Percentiles rank a stretch among this genome's conserved stretches.
phyloP scores from a whole-genome alignment of 2,113 vertebrate genomes.

The Oriolus oriolus region DNA sequence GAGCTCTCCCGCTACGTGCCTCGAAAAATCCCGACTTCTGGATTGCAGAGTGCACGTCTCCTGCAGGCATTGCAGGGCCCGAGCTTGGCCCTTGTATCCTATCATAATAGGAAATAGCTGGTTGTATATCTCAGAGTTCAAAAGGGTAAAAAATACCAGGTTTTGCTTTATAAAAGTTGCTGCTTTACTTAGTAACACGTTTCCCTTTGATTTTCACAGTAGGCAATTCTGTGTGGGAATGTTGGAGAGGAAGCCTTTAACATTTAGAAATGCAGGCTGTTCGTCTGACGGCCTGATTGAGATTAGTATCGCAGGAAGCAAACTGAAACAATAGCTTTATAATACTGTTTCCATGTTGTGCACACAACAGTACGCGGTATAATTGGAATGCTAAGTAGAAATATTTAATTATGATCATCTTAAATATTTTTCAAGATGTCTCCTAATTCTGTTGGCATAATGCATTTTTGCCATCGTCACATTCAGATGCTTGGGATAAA shows the following conservation, averaged over 20 bases:
- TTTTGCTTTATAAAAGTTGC: constrained; percentile 70
- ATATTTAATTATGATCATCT: constrained; percentile 37
- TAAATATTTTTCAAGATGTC: constrained; percentile 64
- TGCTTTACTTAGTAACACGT: constrained; percentile 75
- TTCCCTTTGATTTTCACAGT: constrained; percentile 84
- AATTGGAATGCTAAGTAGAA: constrained; percentile 61
- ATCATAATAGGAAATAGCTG: constrained; percentile 73
- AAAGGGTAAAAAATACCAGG: constrained; percentile 72
- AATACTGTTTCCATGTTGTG: constrained; percentile 72
- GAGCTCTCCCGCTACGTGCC: neutral
- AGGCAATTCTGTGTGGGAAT: constrained; percentile 77
- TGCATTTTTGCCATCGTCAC: neutral
- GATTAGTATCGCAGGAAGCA: constrained; percentile 80
- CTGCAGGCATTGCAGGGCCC: neutral
- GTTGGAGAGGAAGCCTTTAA: constrained; percentile 77
- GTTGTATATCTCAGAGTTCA: constrained; percentile 73
- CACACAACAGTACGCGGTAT: constrained; percentile 57
- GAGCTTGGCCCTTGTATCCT: constrained; percentile 22
- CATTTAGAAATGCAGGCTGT: constrained; percentile 70
- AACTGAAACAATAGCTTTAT: constrained; percentile 78
- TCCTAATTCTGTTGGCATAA: neutral
- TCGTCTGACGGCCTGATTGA: constrained; percentile 65
- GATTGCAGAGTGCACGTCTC: neutral
- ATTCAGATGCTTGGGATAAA: neutral
- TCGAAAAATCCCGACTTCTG: neutral